Evolutionary conservation across 2,888 invertebrate species (phyloP).

Genomic region (Linnaemya vulpina): DNA sequence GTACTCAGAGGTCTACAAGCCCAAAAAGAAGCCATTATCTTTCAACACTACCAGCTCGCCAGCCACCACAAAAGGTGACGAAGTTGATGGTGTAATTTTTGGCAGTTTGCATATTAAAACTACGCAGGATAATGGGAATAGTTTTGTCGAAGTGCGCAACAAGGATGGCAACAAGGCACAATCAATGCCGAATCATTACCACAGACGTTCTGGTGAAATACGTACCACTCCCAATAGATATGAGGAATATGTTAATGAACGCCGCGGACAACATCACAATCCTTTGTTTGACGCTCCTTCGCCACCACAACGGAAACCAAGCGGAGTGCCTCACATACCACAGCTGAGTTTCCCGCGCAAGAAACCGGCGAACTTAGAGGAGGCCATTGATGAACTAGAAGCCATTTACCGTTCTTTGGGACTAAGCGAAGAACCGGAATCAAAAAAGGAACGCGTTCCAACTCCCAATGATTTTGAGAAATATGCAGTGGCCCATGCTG

Average conservation of each 20-base stretch:
- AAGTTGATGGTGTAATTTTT: conserved; percentile 78
- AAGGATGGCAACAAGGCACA: conserved; percentile 79
- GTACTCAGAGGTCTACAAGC: conserved; percentile 81
- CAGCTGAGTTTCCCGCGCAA: conserved; percentile 81
- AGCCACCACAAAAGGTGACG: conserved; percentile 62
- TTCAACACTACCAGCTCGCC: not conserved
- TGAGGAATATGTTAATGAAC: conserved; percentile 82
- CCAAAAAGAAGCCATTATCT: conserved; percentile 74
- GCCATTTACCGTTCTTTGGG: conserved; percentile 94
- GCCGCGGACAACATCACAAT: conserved; percentile 78
- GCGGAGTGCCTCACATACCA: conserved; percentile 69
- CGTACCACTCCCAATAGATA: conserved; percentile 80
- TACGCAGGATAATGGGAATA: conserved; percentile 75
- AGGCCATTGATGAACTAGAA: conserved; percentile 94
- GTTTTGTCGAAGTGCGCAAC: conserved; percentile 79
- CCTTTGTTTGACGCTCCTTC: conserved; percentile 72
- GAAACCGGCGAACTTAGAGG: conserved; percentile 92
- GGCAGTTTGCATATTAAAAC: conserved; percentile 81
- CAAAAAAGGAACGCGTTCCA: conserved; percentile 75
- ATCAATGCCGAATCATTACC: conserved; percentile 82
- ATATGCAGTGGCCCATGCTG: conserved; percentile 84
- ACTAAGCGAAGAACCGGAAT: conserved; percentile 86
- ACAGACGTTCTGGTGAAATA: conserved; percentile 77
- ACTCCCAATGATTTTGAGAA: conserved; percentile 81
- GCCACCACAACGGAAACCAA: conserved; percentile 79